A percentile compares a stretch with the other conserved stretches of the same genome.
Evolutionary conservation across 2,113 vertebrate species (phyloP).

Genomic region (Myanophis thanlyinensis): DNA sequence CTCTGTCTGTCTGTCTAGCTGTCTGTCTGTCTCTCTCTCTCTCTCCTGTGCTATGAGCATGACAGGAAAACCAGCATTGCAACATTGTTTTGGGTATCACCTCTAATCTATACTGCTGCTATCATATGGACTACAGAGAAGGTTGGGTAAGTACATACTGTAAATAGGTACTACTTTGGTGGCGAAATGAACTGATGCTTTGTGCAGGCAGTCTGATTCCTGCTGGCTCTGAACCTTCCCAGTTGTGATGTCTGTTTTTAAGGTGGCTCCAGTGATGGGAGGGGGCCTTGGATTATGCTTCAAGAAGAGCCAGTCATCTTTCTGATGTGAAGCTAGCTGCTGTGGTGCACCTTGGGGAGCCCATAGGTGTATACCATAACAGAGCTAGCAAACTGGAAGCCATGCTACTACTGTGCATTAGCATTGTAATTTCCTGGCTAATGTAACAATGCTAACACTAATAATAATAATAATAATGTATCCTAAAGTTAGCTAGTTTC

Average conservation of each 20-base stretch:
- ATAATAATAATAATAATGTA: not conserved
- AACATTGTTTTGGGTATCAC: not conserved
- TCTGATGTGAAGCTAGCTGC: not conserved
- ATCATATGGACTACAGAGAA: not conserved
- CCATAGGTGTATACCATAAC: not conserved
- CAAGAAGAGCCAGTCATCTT: not conserved
- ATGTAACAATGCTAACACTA: not conserved
- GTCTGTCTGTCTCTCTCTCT: rapidly evolving
- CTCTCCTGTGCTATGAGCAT: not conserved
- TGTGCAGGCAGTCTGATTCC: not conserved
- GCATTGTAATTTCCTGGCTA: not conserved
- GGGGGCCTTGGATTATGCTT: not conserved
- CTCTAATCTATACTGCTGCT: not conserved
- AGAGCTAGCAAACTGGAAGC: not conserved
- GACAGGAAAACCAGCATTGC: not conserved
- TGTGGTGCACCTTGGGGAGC: not conserved
- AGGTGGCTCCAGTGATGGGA: not conserved
- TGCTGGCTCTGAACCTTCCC: not conserved
- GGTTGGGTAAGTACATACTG: not conserved
- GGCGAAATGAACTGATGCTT: not conserved
- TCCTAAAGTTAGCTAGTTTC: not conserved
- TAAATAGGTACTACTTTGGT: not conserved
- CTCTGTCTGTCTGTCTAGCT: not conserved
- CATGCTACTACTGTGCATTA: not conserved
- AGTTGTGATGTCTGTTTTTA: not conserved